Conservation (phyloP, 2,797 vertebrate genomes). For the Pangasius larnaudii region DNA sequence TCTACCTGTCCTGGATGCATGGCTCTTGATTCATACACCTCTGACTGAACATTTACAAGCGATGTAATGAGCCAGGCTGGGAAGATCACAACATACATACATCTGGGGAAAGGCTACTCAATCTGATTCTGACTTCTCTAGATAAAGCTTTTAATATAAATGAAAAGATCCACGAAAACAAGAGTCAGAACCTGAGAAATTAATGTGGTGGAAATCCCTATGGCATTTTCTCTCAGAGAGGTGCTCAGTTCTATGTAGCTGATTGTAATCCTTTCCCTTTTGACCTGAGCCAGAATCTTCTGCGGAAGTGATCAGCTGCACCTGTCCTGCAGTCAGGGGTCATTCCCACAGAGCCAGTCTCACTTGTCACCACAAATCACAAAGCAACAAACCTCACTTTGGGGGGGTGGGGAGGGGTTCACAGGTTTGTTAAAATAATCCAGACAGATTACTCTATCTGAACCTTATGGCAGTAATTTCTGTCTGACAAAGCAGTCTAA, state of each 20-base stretch:
- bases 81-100: neutral
- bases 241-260: slow-evolving; percentile 60
- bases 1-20: neutral
- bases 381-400: slow-evolving; percentile 12
- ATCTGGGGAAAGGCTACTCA: neutral
- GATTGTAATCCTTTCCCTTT: slow-evolving; percentile 70
- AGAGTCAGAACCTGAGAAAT: neutral
- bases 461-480: slow-evolving; percentile 11
- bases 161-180: neutral
- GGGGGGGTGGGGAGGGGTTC: neutral
- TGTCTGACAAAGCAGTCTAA: neutral
- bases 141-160: neutral
- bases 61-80: neutral
- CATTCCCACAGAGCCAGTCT: slow-evolving; percentile 27
- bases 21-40: neutral
- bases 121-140: neutral
- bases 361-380: slow-evolving; percentile 64
- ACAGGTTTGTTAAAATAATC: slow-evolving; percentile 36
- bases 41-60: neutral
- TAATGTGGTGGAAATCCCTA: neutral
- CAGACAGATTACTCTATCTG: slow-evolving; percentile 5
- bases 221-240: neutral
- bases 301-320: slow-evolving; percentile 68
- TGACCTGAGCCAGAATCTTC: slow-evolving; percentile 69
- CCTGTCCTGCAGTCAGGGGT: slow-evolving; percentile 63